Evolutionary conservation across 2,888 invertebrate species (phyloP), one percentile per base, ranked within the genome.

Genomic region (Hoplodrina blanda): DNA sequence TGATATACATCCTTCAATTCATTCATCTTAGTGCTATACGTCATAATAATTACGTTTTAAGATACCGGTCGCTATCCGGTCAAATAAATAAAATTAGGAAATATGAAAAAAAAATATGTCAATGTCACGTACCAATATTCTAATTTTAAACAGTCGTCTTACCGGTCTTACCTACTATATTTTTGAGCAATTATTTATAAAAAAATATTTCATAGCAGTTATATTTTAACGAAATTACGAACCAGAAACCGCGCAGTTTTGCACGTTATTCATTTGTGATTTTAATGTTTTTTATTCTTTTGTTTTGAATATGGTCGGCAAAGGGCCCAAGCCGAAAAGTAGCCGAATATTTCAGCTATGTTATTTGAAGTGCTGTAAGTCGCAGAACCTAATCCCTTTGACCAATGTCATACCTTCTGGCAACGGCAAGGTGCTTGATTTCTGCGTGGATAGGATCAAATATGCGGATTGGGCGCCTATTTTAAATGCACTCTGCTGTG

Each of bases 391-490:
- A 66, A 93, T 94, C 41, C 95, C 96, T 5, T 72, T 96, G 53
- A 93, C 87, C 73, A 91, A 86, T 81, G 93, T 95, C n/a, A 83
- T 94, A 49, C 94, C 95, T 1, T 89, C 92, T n/a, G 91, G 92
- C 56, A 95, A 95, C 67, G 96, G 96, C 20, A 95, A 96, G 61
- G 91, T 94, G 53, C 85, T 97, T 74, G 98, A 98, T 82, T 97
- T 98, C 84, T 97, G 96, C 78, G 97, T 97, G 62, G 98, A 98
- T 87, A 97, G 98, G 79, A 96, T 98, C 62, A 97, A 97, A 85
- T 97, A 97, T 75, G 97, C 96, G 74, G 98, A 98, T 80, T 98
- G 98, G 98, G 95, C 96, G 44, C 97, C 98, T 1, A 97, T 98
- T 60, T 92, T 98, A 62, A 97, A 97, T 83, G 97, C 98, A 0